Evolutionary conservation across 2,113 vertebrate genomes (phyloP).

Genomic region (Panthera tigris): DNA sequence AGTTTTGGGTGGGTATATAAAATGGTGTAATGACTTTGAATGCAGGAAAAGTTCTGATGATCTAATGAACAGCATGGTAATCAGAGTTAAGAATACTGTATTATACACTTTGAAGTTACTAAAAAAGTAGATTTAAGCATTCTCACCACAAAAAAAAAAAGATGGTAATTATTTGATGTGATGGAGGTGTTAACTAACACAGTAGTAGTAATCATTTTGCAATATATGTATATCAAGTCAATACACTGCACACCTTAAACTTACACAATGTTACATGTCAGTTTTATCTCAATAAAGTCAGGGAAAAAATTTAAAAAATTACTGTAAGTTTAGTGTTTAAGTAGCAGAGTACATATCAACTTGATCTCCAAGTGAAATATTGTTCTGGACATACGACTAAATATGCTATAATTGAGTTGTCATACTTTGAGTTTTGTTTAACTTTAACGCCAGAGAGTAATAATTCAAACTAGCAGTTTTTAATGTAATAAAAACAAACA

Average conservation of each 20-base stretch:
- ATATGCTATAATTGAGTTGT: background rate
- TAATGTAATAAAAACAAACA: background rate
- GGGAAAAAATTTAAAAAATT: background rate
- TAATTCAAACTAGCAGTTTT: constrained; percentile 26
- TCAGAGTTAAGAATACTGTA: background rate
- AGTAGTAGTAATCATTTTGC: background rate
- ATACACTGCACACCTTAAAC: background rate
- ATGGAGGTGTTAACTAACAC: background rate
- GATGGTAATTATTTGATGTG: background rate
- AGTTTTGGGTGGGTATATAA: background rate
- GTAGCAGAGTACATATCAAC: background rate
- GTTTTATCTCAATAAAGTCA: background rate
- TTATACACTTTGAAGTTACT: background rate
- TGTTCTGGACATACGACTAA: background rate
- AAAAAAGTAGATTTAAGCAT: background rate
- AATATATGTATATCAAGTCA: background rate
- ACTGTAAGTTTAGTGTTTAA: constrained; percentile 8
- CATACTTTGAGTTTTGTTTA: background rate
- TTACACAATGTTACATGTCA: background rate
- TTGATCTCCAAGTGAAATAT: background rate
- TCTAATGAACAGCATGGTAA: background rate
- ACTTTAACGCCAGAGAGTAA: constrained; percentile 8
- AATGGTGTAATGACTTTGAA: background rate
- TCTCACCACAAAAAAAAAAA: background rate
- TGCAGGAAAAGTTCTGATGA: background rate